phyloP scores from a whole-genome alignment of 2,888 invertebrate genomes.

The Gymnoscelis rufifasciata region DNA sequence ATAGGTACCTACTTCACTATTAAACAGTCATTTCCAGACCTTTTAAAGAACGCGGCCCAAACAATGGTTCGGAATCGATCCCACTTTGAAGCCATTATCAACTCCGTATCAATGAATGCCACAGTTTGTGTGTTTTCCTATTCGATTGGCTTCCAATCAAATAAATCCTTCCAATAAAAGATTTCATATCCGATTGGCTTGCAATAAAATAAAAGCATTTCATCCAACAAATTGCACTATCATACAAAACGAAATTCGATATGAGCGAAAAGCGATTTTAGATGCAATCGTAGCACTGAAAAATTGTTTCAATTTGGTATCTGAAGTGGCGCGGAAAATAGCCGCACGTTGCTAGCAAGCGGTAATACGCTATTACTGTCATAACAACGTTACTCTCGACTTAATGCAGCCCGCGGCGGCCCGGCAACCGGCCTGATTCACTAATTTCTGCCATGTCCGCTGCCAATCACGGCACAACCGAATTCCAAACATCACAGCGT shows the following conservation, averaged over 20 bases:
- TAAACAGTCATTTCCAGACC: slow-evolving; percentile 30
- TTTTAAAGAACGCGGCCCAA: slow-evolving; percentile 31
- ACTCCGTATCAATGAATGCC: slow-evolving; percentile 24
- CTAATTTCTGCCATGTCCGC: slow-evolving; percentile 50
- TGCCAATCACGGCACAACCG: slow-evolving; percentile 35
- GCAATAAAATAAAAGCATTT: slow-evolving; percentile 19
- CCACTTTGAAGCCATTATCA: slow-evolving; percentile 27
- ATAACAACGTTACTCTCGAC: slow-evolving; percentile 74
- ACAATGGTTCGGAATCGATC: slow-evolving; percentile 28
- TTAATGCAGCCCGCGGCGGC: slow-evolving; percentile 66
- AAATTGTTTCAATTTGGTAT: slow-evolving; percentile 67
- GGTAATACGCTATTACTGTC: slow-evolving; percentile 68
- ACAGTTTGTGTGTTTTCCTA: slow-evolving; percentile 11
- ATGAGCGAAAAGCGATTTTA: slow-evolving; percentile 39
- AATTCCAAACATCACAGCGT: slow-evolving; percentile 13
- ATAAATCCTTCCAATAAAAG: slow-evolving; percentile 17
- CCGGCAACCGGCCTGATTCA: slow-evolving; percentile 50
- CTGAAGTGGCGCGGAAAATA: slow-evolving; percentile 58
- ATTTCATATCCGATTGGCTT: slow-evolving; percentile 18
- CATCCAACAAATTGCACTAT: slow-evolving; percentile 18
- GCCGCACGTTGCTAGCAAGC: slow-evolving; percentile 48
- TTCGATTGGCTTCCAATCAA: slow-evolving; percentile 15
- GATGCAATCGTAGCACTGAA: slow-evolving; percentile 65
- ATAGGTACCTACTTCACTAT: slow-evolving; percentile 31
- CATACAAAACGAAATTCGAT: slow-evolving; percentile 26